A percentile compares a stretch with the other conserved stretches of the same genome.
These are phyloP conservation scores for Crocodylus rhombifer DNA, from an alignment of 2,797 vertebrate species.

Conservation along the genomic window DNA sequence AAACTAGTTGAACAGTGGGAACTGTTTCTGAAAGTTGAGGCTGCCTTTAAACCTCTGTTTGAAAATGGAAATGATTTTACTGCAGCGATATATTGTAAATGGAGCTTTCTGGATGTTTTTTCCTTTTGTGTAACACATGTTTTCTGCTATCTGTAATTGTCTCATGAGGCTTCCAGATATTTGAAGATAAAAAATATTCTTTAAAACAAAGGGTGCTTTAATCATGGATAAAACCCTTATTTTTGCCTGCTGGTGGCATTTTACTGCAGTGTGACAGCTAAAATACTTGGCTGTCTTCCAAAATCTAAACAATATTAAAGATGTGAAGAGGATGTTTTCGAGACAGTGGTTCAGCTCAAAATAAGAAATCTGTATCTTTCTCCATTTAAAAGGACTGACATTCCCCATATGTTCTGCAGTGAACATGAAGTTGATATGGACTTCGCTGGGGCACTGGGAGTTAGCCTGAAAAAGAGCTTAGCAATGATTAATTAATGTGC, in stretches of 20 bases:
- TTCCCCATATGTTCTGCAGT: constrained; percentile 60
- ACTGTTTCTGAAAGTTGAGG: not conserved
- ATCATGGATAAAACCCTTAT: constrained; percentile 5
- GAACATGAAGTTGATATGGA: constrained; percentile 57
- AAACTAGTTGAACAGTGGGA: not conserved
- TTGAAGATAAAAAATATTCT: constrained; percentile 26
- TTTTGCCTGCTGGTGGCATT: constrained; percentile 60
- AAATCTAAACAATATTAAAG: constrained; percentile 24
- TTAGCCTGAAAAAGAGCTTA: constrained; percentile 54
- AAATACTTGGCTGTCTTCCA: constrained; percentile 55
- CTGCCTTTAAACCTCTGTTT: not conserved
- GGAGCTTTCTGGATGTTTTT: not conserved
- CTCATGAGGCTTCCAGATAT: not conserved
- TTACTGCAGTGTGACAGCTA: constrained; percentile 70
- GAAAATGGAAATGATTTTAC: not conserved
- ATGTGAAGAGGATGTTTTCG: constrained; percentile 8
- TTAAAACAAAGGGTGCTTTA: constrained; percentile 69
- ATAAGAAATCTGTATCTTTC: not conserved
- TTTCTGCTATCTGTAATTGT: constrained; percentile 17
- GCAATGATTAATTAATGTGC: constrained; percentile 36
- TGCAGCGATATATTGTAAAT: not conserved
- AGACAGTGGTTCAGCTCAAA: constrained; percentile 11
- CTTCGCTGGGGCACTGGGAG: constrained; percentile 64
- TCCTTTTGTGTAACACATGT: not conserved
- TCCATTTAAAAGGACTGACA: constrained; percentile 32